Conservation (phyloP, 2,888 invertebrate genomes). For the Caenorhabditis angaria region DNA sequence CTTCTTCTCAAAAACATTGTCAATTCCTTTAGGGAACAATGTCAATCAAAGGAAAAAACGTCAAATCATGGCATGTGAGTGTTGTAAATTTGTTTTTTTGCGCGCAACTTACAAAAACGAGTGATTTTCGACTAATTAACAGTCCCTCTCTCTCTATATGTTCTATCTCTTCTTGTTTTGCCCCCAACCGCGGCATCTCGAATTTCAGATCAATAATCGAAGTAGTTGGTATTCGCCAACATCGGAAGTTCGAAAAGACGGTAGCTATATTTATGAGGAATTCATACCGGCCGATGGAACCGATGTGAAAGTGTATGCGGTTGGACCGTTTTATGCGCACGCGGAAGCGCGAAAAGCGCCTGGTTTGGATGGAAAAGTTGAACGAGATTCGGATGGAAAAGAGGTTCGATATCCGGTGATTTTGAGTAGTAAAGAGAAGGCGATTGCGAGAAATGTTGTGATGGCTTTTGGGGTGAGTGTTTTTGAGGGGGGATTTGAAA, state of each 20-base stretch:
- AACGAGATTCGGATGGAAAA: conserved; percentile 92
- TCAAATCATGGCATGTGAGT: conserved; percentile 60
- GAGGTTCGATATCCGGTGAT: conserved; percentile 98
- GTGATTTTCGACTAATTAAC: too few species aligned
- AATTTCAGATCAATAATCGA: conserved; percentile 95
- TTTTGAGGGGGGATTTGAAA: too few species aligned
- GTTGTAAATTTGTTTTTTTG: conserved; percentile 11
- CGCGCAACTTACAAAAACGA: too few species aligned
- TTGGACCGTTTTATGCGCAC: conserved; percentile 98
- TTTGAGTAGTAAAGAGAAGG: conserved; percentile 93
- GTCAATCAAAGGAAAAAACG: conserved; percentile 56
- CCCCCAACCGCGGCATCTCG: too few species aligned
- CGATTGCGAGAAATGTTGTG: conserved; percentile 96
- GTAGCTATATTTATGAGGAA: conserved; percentile 99
- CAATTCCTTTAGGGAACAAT: conserved; percentile 48
- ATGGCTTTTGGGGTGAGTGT: conserved; percentile 75
- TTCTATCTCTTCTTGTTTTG: too few species aligned
- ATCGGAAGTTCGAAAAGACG: conserved; percentile 92
- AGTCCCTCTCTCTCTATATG: too few species aligned
- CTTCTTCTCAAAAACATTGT: neutral
- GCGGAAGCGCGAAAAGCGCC: conserved; percentile 99
- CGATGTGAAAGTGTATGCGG: conserved; percentile 89
- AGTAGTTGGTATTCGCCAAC: conserved; percentile 95
- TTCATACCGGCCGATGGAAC: conserved; percentile 99
- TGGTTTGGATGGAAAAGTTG: conserved; percentile 79